A percentile compares a stretch with the other conserved stretches of the same genome.
Evolutionary conservation across 2,888 invertebrate species (phyloP).

Genomic region (Microplitis manilae): DNA sequence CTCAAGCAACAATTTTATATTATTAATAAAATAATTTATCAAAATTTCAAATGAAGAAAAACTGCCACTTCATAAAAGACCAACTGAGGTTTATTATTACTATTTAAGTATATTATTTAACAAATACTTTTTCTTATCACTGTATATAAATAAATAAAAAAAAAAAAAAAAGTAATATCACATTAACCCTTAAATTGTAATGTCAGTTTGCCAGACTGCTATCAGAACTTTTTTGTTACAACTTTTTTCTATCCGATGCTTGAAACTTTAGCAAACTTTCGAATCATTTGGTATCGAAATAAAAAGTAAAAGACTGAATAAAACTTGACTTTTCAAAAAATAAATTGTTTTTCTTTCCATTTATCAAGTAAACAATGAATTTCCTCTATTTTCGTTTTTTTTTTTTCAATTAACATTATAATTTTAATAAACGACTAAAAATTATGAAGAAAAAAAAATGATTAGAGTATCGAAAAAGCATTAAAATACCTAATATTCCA

Average conservation of each 20-base stretch:
- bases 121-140: neutral
- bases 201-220: neutral
- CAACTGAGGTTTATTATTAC: neutral
- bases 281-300: slow-evolving; percentile 28
- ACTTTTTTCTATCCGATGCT: neutral
- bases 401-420: too few relatives aligned
- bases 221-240: neutral
- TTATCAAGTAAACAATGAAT: neutral
- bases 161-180: neutral
- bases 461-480: too few relatives aligned
- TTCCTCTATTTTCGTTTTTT: neutral
- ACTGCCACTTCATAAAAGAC: neutral
- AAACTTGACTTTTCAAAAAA: neutral
- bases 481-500: too few relatives aligned
- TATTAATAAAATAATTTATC: too few relatives aligned
- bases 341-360: neutral
- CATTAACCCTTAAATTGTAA: neutral
- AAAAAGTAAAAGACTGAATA: neutral
- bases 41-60: neutral
- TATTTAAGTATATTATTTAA: neutral
- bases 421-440: too few relatives aligned
- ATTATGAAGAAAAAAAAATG: too few relatives aligned
- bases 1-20: too few relatives aligned
- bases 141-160: neutral
- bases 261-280: neutral